Conservation (phyloP, 2,888 invertebrate species). For the Plebejus melissa region DNA sequence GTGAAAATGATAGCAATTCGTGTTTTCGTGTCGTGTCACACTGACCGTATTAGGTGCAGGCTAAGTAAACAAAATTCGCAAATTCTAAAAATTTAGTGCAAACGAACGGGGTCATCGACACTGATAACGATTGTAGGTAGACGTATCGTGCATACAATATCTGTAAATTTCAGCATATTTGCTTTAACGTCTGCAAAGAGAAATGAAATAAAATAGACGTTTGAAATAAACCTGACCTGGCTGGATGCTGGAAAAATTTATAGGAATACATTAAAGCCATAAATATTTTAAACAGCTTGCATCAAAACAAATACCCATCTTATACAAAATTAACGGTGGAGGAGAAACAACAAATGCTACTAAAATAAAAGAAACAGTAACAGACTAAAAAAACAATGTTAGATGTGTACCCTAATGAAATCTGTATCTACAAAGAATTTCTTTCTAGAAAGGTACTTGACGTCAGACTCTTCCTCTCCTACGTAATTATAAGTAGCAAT, state of each 20-base stretch:
- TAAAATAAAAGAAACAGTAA: not conserved
- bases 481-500: conserved; percentile 23
- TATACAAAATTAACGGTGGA: not conserved
- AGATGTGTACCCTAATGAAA: not conserved
- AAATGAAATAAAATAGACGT: not conserved
- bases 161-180: conserved; percentile 5
- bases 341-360: not conserved
- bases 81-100: conserved; percentile 14
- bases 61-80: conserved; percentile 26
- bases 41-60: conserved; percentile 36
- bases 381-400: not conserved
- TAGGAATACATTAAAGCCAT: not conserved
- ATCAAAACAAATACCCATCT: not conserved
- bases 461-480: conserved; percentile 11
- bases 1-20: conserved; percentile 31
- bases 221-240: not conserved
- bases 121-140: conserved; percentile 17
- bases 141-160: conserved; percentile 11
- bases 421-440: not conserved
- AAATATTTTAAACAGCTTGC: not conserved
- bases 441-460: conserved; percentile 15
- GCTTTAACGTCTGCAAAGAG: not conserved
- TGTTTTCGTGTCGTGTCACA: conserved; percentile 33
- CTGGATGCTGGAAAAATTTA: not conserved
- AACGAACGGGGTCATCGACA: conserved; percentile 11